Evolutionary conservation across 2,888 invertebrate genomes (phyloP).

Genomic region (Eupithecia inturbata): DNA sequence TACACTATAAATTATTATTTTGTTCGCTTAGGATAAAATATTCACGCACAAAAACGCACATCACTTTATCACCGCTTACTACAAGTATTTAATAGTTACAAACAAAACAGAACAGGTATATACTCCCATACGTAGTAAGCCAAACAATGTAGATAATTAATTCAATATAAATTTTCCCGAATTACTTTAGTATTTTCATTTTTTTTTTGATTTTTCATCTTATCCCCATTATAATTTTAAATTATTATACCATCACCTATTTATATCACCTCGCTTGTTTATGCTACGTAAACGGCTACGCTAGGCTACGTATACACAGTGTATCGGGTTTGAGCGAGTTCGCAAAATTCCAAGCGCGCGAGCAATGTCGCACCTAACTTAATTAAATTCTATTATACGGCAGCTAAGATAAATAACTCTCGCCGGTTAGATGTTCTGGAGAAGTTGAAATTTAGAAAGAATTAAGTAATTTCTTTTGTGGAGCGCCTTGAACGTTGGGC

Average conservation of each 20-base stretch:
- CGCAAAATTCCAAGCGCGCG: slow-evolving; percentile 71
- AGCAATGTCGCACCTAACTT: slow-evolving; percentile 79
- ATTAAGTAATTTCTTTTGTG: slow-evolving; percentile 74
- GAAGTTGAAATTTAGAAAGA: slow-evolving; percentile 74
- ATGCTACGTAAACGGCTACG: slow-evolving; percentile 39
- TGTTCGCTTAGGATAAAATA: not conserved
- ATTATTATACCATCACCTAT: not conserved
- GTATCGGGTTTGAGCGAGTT: slow-evolving; percentile 60
- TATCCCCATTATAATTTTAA: not conserved
- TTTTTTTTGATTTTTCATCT: not conserved
- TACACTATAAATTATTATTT: not conserved
- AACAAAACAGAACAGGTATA: no score
- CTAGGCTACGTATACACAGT: slow-evolving; percentile 18
- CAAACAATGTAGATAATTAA: no score
- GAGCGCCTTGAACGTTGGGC: slow-evolving; percentile 52
- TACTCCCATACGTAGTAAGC: not conserved
- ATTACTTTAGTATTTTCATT: not conserved
- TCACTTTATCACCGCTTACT: not conserved
- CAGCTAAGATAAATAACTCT: slow-evolving; percentile 80
- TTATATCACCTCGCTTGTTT: slow-evolving; percentile 36
- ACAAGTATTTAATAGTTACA: no score
- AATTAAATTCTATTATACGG: slow-evolving; percentile 83
- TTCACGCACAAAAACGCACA: not conserved
- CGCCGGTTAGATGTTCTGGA: slow-evolving; percentile 60
- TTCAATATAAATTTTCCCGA: no score